A percentile compares a stretch with the other conserved stretches of the same genome.
These are phyloP conservation scores for Chionis minor DNA, from an alignment of 2,113 vertebrate genomes.

Conservation along the genomic window DNA sequence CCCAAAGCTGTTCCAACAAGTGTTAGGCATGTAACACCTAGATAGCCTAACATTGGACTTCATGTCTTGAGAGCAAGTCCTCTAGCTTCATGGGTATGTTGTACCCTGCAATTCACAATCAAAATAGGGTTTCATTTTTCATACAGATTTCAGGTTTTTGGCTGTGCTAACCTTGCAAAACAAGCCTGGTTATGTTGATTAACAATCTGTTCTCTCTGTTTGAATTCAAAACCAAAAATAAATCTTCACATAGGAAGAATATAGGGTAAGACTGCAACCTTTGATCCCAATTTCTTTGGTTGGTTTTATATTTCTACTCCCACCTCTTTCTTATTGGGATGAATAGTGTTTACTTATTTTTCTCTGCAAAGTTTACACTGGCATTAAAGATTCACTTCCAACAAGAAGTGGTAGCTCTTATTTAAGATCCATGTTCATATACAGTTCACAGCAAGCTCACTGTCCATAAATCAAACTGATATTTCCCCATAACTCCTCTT, in stretches of 20 bases:
- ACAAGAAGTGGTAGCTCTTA: neutral
- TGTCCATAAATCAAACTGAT: neutral
- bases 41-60: neutral
- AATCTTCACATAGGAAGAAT: neutral
- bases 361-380: neutral
- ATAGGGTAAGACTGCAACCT: neutral
- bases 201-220: neutral
- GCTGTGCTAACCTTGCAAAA: neutral
- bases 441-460: neutral
- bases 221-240: neutral
- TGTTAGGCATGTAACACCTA: accelerated
- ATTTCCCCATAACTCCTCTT: neutral
- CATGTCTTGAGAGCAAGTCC: neutral
- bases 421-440: neutral
- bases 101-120: neutral
- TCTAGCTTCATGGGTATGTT: neutral
- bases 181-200: neutral
- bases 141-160: neutral
- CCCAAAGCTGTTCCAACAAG: neutral
- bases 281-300: neutral
- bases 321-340: neutral
- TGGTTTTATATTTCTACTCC: neutral
- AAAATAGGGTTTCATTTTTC: neutral
- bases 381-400: slow-evolving; percentile 14
- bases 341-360: neutral